Base-by-base conservation (phyloP, 2,888 invertebrate species). In the Leistus spinibarbis region DNA sequence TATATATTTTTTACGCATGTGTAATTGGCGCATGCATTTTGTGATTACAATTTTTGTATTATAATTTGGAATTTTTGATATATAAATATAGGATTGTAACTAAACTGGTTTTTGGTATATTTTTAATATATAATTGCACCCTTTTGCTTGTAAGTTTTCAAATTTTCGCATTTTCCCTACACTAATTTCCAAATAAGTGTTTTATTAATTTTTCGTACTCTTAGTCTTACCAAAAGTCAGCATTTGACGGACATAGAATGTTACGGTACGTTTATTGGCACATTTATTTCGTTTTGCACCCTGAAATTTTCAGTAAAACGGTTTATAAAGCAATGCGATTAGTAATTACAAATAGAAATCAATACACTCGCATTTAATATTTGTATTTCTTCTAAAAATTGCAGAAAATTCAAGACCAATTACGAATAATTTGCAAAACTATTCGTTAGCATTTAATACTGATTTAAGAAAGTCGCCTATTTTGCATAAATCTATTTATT, bases 211-310 rank as follows among this genome's bases (percentile, higher is more conserved):
- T 53, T 64, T 63, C 73, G 73, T 73, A 83, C 13, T 16, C 84
- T 81, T 85, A 85, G 85, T 84, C 79, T 82, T 85, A 82, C 85
- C 85, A 80, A 81, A 81, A 82, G 82, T 85, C 83, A 84, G 84
- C 85, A 84, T 85, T 63, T 75, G 54, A 75, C 54, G 64, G 72
- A 65, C 72, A 57, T 24, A 17, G n/a, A 72, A 13, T 69, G 13
- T 24, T 64, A 56, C 67, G 67, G 73, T 73, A 73, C 60, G 73
- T 73, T 57, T 60, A 56, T 56, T 22, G 17, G 57, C 22, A 63
- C 64, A 64, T 24, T 23, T 20, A 13, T 9, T n/a, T 40, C 40
- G 40, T 10, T 40, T 40, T 40, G 40, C 40, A 40, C 40, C 7
- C 7, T 1, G 10, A 2, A 40, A 24, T 4, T 7, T 7, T 3